Percentiles rank a stretch among this genome's conserved stretches.
These are phyloP conservation scores for Akabosia matsudoensis DNA, from an alignment of 1,140 invertebrate species.

Conservation along the genomic window DNA sequence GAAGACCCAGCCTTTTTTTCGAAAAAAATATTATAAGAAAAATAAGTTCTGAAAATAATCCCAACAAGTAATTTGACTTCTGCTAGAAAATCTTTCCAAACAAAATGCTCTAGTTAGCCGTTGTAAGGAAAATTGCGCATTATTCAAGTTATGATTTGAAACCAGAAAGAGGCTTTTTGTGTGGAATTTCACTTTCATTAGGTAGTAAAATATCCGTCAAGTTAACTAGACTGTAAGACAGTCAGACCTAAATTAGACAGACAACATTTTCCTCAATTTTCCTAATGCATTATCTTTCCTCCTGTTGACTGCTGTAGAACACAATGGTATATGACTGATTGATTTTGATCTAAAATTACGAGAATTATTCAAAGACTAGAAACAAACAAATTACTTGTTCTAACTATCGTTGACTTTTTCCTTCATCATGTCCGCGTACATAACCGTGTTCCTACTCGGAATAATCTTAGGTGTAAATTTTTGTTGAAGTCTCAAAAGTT, in stretches of 20 bases:
- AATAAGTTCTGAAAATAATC: no score
- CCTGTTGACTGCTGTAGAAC: not conserved
- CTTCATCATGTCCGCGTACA: no score
- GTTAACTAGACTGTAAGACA: no score
- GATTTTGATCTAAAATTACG: not conserved
- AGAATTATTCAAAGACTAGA: not conserved
- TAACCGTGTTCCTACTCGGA: no score
- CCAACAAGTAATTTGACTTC: not conserved
- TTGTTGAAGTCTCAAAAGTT: not conserved
- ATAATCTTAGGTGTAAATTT: no score
- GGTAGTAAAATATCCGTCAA: no score
- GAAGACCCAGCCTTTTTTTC: no score
- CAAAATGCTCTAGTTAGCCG: no score
- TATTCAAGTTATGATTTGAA: not conserved
- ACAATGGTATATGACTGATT: not conserved
- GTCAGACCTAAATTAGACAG: no score
- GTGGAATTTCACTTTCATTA: not conserved
- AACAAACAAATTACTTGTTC: not conserved
- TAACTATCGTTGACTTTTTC: not conserved
- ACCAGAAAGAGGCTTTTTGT: conserved; percentile 10
- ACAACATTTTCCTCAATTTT: conserved; percentile 1
- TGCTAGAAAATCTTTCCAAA: no score
- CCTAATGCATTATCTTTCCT: not conserved
- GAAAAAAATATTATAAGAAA: no score
- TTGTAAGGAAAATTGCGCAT: no score